Evolutionary conservation across 2,797 vertebrate genomes (phyloP), one percentile per base, ranked within the genome.

Genomic region (Lepilemur septentrionalis): DNA sequence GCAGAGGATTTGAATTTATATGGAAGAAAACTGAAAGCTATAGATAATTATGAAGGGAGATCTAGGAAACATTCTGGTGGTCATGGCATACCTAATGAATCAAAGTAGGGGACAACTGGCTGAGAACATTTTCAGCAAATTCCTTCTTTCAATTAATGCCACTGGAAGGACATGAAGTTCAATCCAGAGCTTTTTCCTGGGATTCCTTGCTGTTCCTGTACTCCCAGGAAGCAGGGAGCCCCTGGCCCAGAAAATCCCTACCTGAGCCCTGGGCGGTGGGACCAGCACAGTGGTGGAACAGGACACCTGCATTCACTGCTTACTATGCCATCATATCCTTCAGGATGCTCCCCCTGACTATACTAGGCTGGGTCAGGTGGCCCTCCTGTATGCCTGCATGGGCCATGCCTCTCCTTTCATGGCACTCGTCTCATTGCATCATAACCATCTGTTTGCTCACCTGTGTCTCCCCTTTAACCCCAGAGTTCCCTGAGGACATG

Each of bases 301-400:
- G 28, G 63, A 6, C 9, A n/a, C 13, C 2, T 17, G 72, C 0
- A 10, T 50, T 35, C 30, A 13, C 67, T n/a, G 28, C 5, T 28
- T 52, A 23, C 30, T 69, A 18, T 25, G 18, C 22, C 9, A 1
- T 7, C 17, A n/a, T 20, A 0, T 15, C 28, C 69, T 84, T n/a
- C 4, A 38, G 70, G 43, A n/a, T 41, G 63, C 28, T 70, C 23
- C 30, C 4, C 22, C 25, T 20, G 55, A n/a, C 9, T 35, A 13
- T 1, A 17, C 38, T n/a, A 12, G 11, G 46, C 25, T 22, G 35
- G 30, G 14, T 14, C 28, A 50, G 46, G 14, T 17, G 32, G 76
- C 6, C 14, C 4, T 61, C 38, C 38, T 23, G 4, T 0, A 8
- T 3, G n/a, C 7, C 43, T 9, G 1, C 23, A 2, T 0, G 18